Conservation (phyloP, 2,888 invertebrate species). For the Pterostichus niger region DNA sequence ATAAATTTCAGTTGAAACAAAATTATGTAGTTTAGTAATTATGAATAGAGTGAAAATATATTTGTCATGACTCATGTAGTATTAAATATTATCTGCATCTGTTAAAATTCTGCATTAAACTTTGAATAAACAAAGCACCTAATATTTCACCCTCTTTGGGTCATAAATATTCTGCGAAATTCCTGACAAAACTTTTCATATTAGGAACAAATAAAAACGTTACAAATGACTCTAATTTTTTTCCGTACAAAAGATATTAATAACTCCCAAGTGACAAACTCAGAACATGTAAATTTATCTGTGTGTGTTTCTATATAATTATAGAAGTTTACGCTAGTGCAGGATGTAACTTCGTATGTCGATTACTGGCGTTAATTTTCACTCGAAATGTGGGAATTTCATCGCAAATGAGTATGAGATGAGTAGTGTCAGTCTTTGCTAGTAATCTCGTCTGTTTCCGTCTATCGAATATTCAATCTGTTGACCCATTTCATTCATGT, state of each 20-base stretch:
- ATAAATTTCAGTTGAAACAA: too few species aligned
- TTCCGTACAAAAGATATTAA: constrained; percentile 8
- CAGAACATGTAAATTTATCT: not conserved
- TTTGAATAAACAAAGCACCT: not conserved
- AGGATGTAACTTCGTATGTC: not conserved
- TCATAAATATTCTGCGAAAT: constrained; percentile 18
- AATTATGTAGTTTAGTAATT: too few species aligned
- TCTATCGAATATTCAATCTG: not conserved
- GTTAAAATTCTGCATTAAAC: too few species aligned
- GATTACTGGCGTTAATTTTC: constrained; percentile 5
- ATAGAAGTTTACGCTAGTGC: constrained; percentile 7
- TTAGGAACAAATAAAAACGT: constrained; percentile 48
- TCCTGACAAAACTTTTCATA: constrained; percentile 18
- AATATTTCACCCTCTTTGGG: not conserved
- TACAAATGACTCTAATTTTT: constrained; percentile 14
- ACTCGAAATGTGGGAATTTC: not conserved
- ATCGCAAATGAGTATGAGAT: not conserved
- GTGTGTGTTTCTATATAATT: not conserved
- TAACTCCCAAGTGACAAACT: constrained; percentile 9
- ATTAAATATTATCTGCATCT: too few species aligned
- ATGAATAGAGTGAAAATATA: too few species aligned
- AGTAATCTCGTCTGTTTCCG: not conserved
- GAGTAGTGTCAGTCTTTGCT: not conserved
- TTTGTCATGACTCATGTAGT: too few species aligned
- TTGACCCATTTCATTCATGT: not conserved